phyloP scores from a whole-genome alignment of 1,140 invertebrate genomes.

The Lerema accius region DNA sequence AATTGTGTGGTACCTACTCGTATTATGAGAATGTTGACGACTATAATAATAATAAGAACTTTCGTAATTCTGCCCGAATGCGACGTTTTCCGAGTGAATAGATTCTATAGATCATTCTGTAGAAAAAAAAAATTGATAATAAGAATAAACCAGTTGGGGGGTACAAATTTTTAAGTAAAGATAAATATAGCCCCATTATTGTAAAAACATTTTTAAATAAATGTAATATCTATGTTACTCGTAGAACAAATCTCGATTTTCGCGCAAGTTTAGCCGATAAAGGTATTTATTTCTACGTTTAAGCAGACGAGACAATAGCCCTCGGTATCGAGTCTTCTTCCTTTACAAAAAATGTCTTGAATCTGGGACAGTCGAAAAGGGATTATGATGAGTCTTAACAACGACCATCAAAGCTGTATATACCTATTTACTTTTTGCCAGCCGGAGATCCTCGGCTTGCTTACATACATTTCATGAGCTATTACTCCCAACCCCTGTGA shows the following conservation, averaged over 20 bases:
- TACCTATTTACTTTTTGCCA: slow-evolving; percentile 63
- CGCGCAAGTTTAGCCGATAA: slow-evolving; percentile 6
- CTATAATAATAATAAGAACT: too few relatives aligned
- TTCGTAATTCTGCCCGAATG: too few relatives aligned
- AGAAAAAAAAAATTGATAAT: too few relatives aligned
- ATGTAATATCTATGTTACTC: too few relatives aligned
- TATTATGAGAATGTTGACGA: too few relatives aligned
- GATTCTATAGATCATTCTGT: too few relatives aligned
- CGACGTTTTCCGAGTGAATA: too few relatives aligned
- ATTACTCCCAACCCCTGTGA: slow-evolving; percentile 71
- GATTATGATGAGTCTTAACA: slow-evolving; percentile 66
- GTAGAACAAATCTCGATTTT: neutral
- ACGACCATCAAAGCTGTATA: slow-evolving; percentile 58
- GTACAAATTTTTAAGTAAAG: too few relatives aligned
- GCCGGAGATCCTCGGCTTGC: slow-evolving; percentile 59
- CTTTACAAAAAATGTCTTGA: slow-evolving; percentile 56
- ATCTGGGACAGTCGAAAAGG: slow-evolving; percentile 63
- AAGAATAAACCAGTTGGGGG: too few relatives aligned
- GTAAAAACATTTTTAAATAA: too few relatives aligned
- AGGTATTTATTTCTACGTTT: slow-evolving; percentile 5
- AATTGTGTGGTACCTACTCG: too few relatives aligned
- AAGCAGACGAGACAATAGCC: slow-evolving; percentile 35
- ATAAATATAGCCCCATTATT: too few relatives aligned
- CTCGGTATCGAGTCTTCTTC: slow-evolving; percentile 40
- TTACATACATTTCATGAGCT: slow-evolving; percentile 81